Conservation (phyloP, 2,797 vertebrate species). For the Sorex maritimensis region DNA sequence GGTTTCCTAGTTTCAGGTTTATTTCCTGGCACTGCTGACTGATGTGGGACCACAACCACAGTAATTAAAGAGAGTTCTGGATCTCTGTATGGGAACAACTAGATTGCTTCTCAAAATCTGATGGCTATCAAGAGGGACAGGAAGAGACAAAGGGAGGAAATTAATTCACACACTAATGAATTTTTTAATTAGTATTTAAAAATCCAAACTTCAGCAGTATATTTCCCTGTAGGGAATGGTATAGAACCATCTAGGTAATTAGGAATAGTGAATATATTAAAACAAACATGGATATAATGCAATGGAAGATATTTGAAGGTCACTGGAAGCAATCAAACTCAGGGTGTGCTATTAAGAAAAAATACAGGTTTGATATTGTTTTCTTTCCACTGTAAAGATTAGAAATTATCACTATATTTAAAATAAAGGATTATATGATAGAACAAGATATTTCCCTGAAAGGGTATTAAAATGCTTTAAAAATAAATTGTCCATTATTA, state of each 20-base stretch:
- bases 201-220: conserved; percentile 87
- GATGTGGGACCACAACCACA: conserved; percentile 59
- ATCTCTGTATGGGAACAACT: conserved; percentile 72
- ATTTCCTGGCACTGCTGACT: conserved; percentile 67
- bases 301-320: conserved; percentile 88
- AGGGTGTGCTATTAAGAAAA: conserved; percentile 72
- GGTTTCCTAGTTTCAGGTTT: not conserved
- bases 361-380: conserved; percentile 46
- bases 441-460: not conserved
- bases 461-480: conserved; percentile 70
- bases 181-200: conserved; percentile 92
- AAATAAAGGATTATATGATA: conserved; percentile 54
- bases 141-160: conserved; percentile 87
- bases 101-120: conserved; percentile 82
- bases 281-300: conserved; percentile 86
- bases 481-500: conserved; percentile 53
- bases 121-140: conserved; percentile 88
- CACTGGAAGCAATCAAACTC: conserved; percentile 77
- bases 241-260: conserved; percentile 90
- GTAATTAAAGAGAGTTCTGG: conserved; percentile 85
- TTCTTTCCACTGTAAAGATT: conserved; percentile 62
- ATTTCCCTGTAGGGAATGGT: conserved; percentile 89
- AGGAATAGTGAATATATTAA: conserved; percentile 88
- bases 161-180: conserved; percentile 91
- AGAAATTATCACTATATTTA: conserved; percentile 62